A percentile compares a stretch with the other conserved stretches of the same genome.
These are phyloP conservation scores for Lepidonotus clava DNA, from an alignment of 2,888 invertebrate genomes.

Conservation along the genomic window DNA sequence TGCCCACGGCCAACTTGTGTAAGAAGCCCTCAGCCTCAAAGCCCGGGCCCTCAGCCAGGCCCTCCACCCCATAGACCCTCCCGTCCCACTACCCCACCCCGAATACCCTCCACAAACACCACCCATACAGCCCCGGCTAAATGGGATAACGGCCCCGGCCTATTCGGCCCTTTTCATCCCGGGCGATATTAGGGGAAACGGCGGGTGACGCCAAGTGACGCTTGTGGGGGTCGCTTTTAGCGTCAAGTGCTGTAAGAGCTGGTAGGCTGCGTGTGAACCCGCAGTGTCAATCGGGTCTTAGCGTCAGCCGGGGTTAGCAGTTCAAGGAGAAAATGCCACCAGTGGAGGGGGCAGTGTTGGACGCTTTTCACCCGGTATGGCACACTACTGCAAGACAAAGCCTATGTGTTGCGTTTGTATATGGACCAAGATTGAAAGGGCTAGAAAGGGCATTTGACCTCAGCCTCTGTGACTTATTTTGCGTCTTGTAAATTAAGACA, in stretches of 20 bases:
- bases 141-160: neutral
- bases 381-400: too few species aligned
- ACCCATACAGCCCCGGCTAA: neutral
- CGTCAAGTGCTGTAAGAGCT: constrained; percentile 44
- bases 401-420: too few species aligned
- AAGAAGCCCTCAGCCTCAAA: constrained; percentile 19
- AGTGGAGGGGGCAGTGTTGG: too few species aligned
- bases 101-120: neutral
- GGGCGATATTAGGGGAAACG: neutral
- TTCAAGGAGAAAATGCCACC: constrained; percentile 30
- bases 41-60: neutral
- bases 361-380: too few species aligned
- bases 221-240: constrained; percentile 1
- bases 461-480: too few species aligned
- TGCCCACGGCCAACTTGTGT: neutral
- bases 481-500: too few species aligned
- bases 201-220: constrained; percentile 13
- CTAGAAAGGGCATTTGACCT: too few species aligned
- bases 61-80: neutral
- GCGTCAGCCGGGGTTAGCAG: neutral
- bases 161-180: neutral
- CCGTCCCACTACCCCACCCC: neutral
- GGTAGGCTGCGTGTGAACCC: constrained; percentile 3
- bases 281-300: constrained; percentile 27
- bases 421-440: too few species aligned